Evolutionary conservation across 2,888 invertebrate species (phyloP).

Genomic region (Thereva nobilitata): DNA sequence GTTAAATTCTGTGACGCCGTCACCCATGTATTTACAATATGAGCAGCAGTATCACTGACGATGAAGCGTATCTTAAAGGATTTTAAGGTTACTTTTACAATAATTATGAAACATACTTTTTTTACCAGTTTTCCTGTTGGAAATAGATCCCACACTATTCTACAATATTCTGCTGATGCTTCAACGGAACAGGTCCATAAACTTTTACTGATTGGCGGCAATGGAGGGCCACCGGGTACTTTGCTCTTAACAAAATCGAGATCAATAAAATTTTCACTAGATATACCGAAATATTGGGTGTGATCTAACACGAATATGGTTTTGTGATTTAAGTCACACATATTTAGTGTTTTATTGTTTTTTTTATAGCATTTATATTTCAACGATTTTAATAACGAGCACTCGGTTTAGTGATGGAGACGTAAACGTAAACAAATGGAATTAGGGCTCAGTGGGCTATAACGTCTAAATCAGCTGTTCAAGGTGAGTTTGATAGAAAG

Average conservation of each 20-base stretch:
- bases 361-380: no score
- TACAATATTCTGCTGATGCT: slow-evolving; percentile 92
- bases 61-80: slow-evolving; percentile 76
- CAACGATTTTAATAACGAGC: no score
- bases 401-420: no score
- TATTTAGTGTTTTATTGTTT: slow-evolving; percentile 16
- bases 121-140: slow-evolving; percentile 83
- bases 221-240: slow-evolving; percentile 71
- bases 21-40: slow-evolving; percentile 84
- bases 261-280: slow-evolving; percentile 56
- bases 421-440: no score
- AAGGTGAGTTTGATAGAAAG: no score
- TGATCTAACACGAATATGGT: slow-evolving; percentile 95
- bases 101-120: slow-evolving; percentile 11
- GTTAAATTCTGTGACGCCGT: slow-evolving; percentile 81
- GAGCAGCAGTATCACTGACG: slow-evolving; percentile 83
- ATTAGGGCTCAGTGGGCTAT: no score
- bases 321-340: slow-evolving; percentile 75
- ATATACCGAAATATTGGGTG: slow-evolving; percentile 85
- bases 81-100: slow-evolving; percentile 28
- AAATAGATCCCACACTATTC: slow-evolving; percentile 97
- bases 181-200: slow-evolving; percentile 97
- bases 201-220: slow-evolving; percentile 86
- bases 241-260: slow-evolving; percentile 61
- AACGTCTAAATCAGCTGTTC: no score